Conservation (phyloP, 2,888 invertebrate genomes). For the Lymantria dispar region DNA sequence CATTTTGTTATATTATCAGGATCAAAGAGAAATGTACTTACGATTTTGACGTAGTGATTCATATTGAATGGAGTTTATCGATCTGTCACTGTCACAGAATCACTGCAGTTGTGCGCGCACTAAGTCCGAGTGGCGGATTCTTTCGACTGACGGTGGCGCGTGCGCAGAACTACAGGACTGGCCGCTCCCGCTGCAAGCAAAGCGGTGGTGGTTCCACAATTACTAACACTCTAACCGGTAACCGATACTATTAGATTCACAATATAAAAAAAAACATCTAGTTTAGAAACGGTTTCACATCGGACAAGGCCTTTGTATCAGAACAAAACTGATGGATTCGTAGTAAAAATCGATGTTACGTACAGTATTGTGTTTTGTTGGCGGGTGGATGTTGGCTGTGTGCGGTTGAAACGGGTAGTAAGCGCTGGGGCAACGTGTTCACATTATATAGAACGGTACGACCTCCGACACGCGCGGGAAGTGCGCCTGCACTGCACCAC, state of each 20-base stretch:
- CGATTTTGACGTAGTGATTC: conserved; percentile 69
- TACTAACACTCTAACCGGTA: conserved; percentile 36
- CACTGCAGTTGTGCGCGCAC: conserved; percentile 56
- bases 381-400: conserved; percentile 63
- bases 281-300: background rate
- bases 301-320: conserved; percentile 47
- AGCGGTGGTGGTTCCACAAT: conserved; percentile 64
- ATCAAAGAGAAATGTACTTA: conserved; percentile 48
- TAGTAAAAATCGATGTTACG: conserved; percentile 51
- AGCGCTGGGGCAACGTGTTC: conserved; percentile 59
- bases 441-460: conserved; percentile 76
- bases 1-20: background rate
- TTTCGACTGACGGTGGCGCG: conserved; percentile 50
- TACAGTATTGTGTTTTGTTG: conserved; percentile 46
- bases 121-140: conserved; percentile 53
- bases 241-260: conserved; percentile 44
- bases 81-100: conserved; percentile 64
- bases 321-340: conserved; percentile 26
- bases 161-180: conserved; percentile 43
- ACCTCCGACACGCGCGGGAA: conserved; percentile 69
- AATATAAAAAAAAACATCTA: conserved; percentile 43
- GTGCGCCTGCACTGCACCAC: conserved; percentile 39
- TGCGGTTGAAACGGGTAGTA: conserved; percentile 68
- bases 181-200: conserved; percentile 66
- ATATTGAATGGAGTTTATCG: conserved; percentile 44